phyloP scores from a whole-genome alignment of 1,140 invertebrate genomes.

The Drosophila murphyi region DNA sequence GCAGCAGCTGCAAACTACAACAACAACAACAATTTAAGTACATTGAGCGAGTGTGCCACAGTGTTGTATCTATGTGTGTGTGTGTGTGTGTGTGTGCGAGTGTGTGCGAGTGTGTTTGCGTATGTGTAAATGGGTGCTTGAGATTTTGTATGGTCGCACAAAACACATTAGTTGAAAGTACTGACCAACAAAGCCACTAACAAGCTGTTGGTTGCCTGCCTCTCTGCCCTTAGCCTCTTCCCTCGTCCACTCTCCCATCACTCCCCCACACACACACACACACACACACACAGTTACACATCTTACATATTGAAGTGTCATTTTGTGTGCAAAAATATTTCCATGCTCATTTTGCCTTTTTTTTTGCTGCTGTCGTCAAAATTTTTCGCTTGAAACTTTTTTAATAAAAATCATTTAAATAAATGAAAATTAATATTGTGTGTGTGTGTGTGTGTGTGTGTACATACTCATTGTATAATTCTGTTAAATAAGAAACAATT shows the following conservation, averaged over 20 bases:
- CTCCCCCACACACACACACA: neutral
- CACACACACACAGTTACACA: slow-evolving; percentile 8
- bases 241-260: neutral
- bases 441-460: slow-evolving; percentile 27
- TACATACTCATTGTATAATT: slow-evolving; percentile 35
- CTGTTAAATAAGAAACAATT: slow-evolving; percentile 67
- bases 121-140: slow-evolving; percentile 66
- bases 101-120: slow-evolving; percentile 28
- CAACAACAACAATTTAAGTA: slow-evolving; percentile 44
- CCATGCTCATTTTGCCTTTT: slow-evolving; percentile 23
- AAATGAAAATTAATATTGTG: slow-evolving; percentile 63
- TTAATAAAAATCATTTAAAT: slow-evolving; percentile 81
- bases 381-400: slow-evolving; percentile 67
- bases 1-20: slow-evolving; percentile 40
- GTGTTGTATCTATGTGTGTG: slow-evolving; percentile 20
- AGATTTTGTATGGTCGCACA: slow-evolving; percentile 79
- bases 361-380: slow-evolving; percentile 55
- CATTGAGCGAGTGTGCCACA: slow-evolving; percentile 46
- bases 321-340: slow-evolving; percentile 57
- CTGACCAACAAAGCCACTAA: slow-evolving; percentile 83
- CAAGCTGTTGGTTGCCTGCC: slow-evolving; percentile 69
- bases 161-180: slow-evolving; percentile 83
- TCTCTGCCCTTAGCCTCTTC: neutral
- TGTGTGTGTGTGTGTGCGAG: slow-evolving; percentile 23
- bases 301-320: slow-evolving; percentile 64